Evolutionary conservation across 2,888 invertebrate species (phyloP).

Genomic region (Scrobipalpa atriplicella): DNA sequence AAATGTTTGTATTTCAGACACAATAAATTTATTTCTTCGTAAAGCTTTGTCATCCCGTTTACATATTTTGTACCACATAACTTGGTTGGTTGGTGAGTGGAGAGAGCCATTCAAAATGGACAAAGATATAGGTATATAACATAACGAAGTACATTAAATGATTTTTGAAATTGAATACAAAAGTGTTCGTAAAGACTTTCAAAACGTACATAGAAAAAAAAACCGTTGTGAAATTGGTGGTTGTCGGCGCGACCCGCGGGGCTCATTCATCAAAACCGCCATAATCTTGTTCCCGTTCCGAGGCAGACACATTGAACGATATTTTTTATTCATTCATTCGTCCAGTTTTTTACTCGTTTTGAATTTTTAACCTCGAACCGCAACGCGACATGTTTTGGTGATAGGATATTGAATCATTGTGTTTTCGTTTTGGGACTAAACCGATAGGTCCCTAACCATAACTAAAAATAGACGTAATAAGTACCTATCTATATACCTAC

Average conservation of each 20-base stretch:
- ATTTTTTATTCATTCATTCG: constrained; percentile 49
- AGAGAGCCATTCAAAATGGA: too few species aligned
- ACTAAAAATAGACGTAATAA: too few species aligned
- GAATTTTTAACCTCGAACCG: constrained; percentile 8
- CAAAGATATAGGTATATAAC: too few species aligned
- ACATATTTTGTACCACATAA: too few species aligned
- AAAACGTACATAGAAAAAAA: constrained; percentile 32
- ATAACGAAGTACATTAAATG: too few species aligned
- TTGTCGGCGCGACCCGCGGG: constrained; percentile 52
- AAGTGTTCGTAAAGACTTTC: background rate
- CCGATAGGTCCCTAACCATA: background rate
- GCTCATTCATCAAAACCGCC: constrained; percentile 63
- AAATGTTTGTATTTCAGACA: too few species aligned
- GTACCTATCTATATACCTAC: too few species aligned
- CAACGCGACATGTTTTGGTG: constrained; percentile 8
- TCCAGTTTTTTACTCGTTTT: constrained; percentile 37
- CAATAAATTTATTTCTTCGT: too few species aligned
- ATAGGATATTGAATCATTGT: constrained; percentile 19
- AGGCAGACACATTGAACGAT: constrained; percentile 59
- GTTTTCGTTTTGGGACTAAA: background rate
- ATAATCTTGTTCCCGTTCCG: constrained; percentile 63
- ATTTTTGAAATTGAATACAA: too few species aligned
- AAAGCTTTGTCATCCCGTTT: too few species aligned
- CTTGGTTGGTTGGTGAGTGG: too few species aligned
- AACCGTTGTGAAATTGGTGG: constrained; percentile 42